Percentiles rank a stretch among this genome's conserved stretches.
These are phyloP conservation scores for Vireo altiloquus DNA, from an alignment of 2,113 vertebrate genomes.

Conservation along the genomic window DNA sequence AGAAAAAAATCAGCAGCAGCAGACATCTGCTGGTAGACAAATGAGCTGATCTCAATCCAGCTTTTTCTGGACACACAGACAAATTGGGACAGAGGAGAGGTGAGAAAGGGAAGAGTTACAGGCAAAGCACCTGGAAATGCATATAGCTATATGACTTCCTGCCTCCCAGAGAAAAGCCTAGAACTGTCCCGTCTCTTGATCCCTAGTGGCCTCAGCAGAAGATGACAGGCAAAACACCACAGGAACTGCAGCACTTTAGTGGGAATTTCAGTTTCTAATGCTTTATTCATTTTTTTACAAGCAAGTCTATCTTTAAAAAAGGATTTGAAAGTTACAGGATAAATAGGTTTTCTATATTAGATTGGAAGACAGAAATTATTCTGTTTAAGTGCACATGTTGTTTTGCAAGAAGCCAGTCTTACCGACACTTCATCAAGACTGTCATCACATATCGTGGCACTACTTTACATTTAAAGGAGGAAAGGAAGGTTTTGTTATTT, in stretches of 20 bases:
- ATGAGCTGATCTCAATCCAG: neutral
- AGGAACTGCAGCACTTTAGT: neutral
- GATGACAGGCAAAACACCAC: neutral
- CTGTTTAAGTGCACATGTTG: neutral
- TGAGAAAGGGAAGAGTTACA: neutral
- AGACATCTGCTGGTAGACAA: neutral
- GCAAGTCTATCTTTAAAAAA: neutral
- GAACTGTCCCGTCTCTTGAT: neutral
- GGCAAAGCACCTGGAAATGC: neutral
- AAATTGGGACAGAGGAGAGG: neutral
- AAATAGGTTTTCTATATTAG: neutral
- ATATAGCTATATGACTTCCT: neutral
- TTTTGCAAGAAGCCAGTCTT: neutral
- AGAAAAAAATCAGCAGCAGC: neutral
- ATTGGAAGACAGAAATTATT: neutral
- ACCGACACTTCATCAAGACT: neutral
- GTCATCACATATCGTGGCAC: neutral
- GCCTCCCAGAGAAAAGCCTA: neutral
- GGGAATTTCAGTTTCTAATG: neutral
- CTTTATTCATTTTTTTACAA: neutral
- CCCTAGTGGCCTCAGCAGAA: neutral
- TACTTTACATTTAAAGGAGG: neutral
- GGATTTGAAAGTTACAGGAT: neutral
- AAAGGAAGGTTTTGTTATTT: neutral
- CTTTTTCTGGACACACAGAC: neutral